Percentiles rank a stretch among this genome's conserved stretches.
phyloP scores from a whole-genome alignment of 2,797 vertebrate genomes.

The Microctenopoma stevenorrisi region DNA sequence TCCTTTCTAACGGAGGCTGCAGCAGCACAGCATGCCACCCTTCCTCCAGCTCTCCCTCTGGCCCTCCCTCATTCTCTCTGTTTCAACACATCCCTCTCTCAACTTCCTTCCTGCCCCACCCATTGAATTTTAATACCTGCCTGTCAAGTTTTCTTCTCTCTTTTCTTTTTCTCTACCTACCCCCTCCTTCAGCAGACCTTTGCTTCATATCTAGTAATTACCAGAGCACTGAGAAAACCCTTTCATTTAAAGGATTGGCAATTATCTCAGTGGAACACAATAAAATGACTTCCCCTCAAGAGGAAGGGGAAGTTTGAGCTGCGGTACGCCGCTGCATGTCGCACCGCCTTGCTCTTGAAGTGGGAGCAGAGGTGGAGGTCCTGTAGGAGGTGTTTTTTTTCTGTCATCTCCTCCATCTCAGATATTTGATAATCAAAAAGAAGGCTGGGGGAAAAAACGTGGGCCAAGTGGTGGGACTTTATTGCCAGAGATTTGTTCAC shows the following conservation, averaged over 20 bases:
- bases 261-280: slow-evolving; percentile 84
- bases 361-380: slow-evolving; percentile 75
- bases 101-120: slow-evolving; percentile 78
- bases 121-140: slow-evolving; percentile 81
- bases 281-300: slow-evolving; percentile 81
- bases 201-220: slow-evolving; percentile 84
- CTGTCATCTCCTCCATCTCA: slow-evolving; percentile 31
- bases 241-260: slow-evolving; percentile 86
- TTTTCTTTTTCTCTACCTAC: not conserved
- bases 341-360: slow-evolving; percentile 73
- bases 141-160: slow-evolving; percentile 79
- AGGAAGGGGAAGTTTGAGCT: slow-evolving; percentile 83
- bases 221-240: slow-evolving; percentile 80
- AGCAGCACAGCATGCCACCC: slow-evolving; percentile 61
- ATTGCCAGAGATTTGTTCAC: slow-evolving; percentile 62
- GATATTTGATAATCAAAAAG: slow-evolving; percentile 67
- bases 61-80: slow-evolving; percentile 67
- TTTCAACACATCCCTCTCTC: slow-evolving; percentile 79
- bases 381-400: slow-evolving; percentile 55
- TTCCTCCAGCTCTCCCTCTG: slow-evolving; percentile 53
- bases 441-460: slow-evolving; percentile 38
- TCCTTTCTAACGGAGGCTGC: slow-evolving; percentile 72
- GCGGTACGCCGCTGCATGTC: slow-evolving; percentile 72
- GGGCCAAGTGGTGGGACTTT: slow-evolving; percentile 51
- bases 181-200: slow-evolving; percentile 75